Evolutionary conservation across 2,113 vertebrate species (phyloP).

Genomic region (Poeciliopsis turrubarensis): DNA sequence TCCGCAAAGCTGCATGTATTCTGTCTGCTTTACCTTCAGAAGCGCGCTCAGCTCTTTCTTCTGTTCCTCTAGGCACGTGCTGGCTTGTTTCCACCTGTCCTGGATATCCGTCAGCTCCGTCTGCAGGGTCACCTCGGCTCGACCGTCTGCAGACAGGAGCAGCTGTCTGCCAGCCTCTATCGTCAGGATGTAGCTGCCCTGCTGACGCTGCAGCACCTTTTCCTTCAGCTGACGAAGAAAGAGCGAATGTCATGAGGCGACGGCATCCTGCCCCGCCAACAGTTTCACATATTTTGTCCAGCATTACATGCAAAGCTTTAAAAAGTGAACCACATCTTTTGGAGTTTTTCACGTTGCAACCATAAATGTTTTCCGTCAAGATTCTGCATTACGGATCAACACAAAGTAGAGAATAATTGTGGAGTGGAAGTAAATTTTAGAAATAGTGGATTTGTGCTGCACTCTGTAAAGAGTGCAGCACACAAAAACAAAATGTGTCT

Average conservation of each 20-base stretch:
- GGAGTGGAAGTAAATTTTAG: too few relatives aligned
- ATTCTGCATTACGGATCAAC: too few relatives aligned
- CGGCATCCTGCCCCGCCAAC: neutral
- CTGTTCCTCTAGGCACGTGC: constrained; percentile 84
- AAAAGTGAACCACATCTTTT: too few relatives aligned
- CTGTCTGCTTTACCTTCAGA: constrained; percentile 69
- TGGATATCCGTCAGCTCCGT: constrained; percentile 90
- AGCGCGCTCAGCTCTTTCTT: constrained; percentile 86
- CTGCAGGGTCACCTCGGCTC: constrained; percentile 85
- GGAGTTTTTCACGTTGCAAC: too few relatives aligned
- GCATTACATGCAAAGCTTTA: too few relatives aligned
- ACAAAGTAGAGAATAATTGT: too few relatives aligned
- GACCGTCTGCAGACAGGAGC: constrained; percentile 88
- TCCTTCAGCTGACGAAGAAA: constrained; percentile 88
- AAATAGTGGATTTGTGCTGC: too few relatives aligned
- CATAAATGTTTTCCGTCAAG: too few relatives aligned
- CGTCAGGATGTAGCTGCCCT: constrained; percentile 95
- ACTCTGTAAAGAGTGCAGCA: too few relatives aligned
- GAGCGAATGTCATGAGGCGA: neutral
- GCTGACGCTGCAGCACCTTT: constrained; percentile 91
- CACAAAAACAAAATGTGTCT: too few relatives aligned
- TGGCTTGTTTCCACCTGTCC: constrained; percentile 87
- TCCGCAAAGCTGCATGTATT: neutral
- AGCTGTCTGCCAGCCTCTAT: constrained; percentile 94
- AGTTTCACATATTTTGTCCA: neutral